Conservation (phyloP, 2,888 invertebrate genomes). For the Opisthograptis luteolata region DNA sequence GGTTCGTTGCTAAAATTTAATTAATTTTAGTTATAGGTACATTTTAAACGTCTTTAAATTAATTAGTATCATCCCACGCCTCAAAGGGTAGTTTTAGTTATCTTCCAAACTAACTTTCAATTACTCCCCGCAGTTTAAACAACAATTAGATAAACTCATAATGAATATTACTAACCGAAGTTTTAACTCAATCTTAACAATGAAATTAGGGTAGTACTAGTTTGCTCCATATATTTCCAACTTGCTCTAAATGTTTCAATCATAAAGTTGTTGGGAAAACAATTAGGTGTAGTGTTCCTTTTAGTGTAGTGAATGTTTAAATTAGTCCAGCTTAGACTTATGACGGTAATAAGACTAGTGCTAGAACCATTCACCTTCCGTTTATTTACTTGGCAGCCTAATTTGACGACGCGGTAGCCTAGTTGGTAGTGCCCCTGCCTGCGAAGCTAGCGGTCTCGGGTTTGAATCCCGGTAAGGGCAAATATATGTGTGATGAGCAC, state of each 20-base stretch:
- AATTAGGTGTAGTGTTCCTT: constrained; percentile 31
- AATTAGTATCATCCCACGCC: too few relatives aligned
- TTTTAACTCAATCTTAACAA: constrained; percentile 15
- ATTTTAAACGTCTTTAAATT: too few relatives aligned
- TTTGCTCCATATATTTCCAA: constrained; percentile 9
- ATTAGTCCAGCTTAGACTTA: constrained; percentile 10
- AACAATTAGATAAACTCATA: constrained; percentile 10
- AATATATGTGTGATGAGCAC: too few relatives aligned
- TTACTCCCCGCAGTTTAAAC: constrained; percentile 3
- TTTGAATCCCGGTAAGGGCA: too few relatives aligned
- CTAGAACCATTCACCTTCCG: constrained; percentile 10
- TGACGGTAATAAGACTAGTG: constrained; percentile 16
- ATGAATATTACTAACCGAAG: constrained; percentile 13
- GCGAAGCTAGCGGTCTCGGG: too few relatives aligned
- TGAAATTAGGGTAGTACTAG: constrained; percentile 21
- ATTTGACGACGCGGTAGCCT: too few relatives aligned
- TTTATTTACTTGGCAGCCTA: constrained; percentile 7
- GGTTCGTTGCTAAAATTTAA: too few relatives aligned
- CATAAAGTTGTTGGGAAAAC: constrained; percentile 26
- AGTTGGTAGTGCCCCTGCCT: too few relatives aligned
- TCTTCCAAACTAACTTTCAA: constrained; percentile 1
- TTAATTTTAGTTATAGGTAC: too few relatives aligned
- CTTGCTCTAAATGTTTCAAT: constrained; percentile 8
- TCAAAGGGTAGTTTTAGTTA: too few relatives aligned
- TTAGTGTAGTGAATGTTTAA: constrained; percentile 22